Evolutionary conservation across 2,888 invertebrate species (phyloP).

Genomic region (Nephrotoma guestfalica): DNA sequence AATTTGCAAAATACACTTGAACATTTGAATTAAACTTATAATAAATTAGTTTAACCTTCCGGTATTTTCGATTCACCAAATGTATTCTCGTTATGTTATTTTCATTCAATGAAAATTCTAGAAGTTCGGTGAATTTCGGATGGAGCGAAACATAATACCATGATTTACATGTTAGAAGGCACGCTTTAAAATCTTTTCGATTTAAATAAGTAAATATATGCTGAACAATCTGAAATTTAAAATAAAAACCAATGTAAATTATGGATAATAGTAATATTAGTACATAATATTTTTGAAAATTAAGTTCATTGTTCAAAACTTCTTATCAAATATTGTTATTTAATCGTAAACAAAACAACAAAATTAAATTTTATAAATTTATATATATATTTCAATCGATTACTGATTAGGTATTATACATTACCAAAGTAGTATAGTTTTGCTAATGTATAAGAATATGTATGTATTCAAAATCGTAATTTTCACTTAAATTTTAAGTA

Average conservation of each 20-base stretch:
- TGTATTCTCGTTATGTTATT: neutral
- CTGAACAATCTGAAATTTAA: neutral
- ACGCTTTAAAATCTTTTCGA: neutral
- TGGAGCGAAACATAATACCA: neutral
- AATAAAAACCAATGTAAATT: neutral
- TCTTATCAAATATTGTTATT: too few species aligned
- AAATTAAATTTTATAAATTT: too few species aligned
- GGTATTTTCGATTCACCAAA: neutral
- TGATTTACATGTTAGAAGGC: neutral
- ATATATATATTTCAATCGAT: too few species aligned
- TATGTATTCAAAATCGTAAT: too few species aligned
- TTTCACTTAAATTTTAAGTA: too few species aligned
- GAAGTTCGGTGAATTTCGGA: neutral
- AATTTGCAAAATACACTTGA: neutral
- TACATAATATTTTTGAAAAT: too few species aligned
- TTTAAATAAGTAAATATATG: neutral
- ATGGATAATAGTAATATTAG: too few species aligned
- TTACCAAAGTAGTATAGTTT: too few species aligned
- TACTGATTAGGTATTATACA: too few species aligned
- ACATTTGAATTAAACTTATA: neutral
- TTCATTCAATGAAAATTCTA: neutral
- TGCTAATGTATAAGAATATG: too few species aligned
- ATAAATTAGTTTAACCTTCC: neutral
- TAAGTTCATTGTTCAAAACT: too few species aligned
- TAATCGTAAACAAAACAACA: too few species aligned